Evolutionary conservation across 2,888 invertebrate species (phyloP), one percentile per base, ranked within the genome.

Genomic region (Cerceris rybyensis): DNA sequence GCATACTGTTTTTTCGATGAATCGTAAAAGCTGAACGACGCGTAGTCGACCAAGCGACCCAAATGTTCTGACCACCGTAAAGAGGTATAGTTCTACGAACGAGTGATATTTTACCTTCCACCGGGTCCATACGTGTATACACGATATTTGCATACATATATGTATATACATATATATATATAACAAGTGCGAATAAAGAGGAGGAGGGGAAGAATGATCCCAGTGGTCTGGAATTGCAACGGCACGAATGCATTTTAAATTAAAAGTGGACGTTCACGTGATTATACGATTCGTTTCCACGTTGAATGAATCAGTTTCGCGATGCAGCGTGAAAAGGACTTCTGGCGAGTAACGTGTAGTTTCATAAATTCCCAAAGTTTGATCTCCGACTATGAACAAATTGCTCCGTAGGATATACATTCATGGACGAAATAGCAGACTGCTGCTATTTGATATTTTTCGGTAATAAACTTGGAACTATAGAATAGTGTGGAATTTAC

Each of bases 61-160:
- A 69, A 63, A 83, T 80, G 74, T 78, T 54, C 70, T 49, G 75
- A 59, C 78, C 52, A 73, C 65, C 77, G 67, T 84, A 75, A 83
- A 81, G 66, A 59, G 71, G 64, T 66, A 75, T 73, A 70, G 66
- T 72, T 66, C 70, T 64, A 50, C 57, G 64, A 52, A 60, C 66
- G 59, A 59, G 54, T 58, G 42, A 75, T 71, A 71, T 75, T 79
- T 80, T 52, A 66, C 68, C 68, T 68, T 55, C 60, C 64, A 39
- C 55, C 42, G 55, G 9, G 14, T n/a, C 13, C 59, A 2, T 13
- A 13, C 61, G 41, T 43, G 46, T n/a, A 61, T n/a, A 41, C 59
- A 42, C 43, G 11, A n/a, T n/a, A n/a, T 11, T 41, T n/a, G 41
- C 13, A 13, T 54, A 43, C 16, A 13, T 41, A 42, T 6, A 43